These are phyloP conservation scores for Trypoxylus dichotomus DNA, from an alignment of 1,140 invertebrate genomes.

Conservation along the genomic window DNA sequence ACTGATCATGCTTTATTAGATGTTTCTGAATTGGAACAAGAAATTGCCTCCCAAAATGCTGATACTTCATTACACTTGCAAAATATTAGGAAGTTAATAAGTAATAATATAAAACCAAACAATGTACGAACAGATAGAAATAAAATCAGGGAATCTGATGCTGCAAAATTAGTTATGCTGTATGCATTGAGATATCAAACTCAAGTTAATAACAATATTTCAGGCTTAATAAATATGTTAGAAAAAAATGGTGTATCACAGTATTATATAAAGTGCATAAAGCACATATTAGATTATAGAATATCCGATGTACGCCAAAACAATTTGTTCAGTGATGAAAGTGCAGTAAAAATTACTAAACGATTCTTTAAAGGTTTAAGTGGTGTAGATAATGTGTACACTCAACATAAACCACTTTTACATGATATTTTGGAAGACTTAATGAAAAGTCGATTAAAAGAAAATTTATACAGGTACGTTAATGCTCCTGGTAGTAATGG, in stretches of 20 bases:
- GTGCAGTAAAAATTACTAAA: conserved; percentile 88
- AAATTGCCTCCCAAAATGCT: conserved; percentile 87
- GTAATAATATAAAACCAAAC: conserved; percentile 35
- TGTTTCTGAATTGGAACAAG: conserved; percentile 96
- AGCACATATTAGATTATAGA: conserved; percentile 77
- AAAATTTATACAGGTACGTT: conserved; percentile 80
- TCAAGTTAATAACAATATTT: conserved; percentile 83
- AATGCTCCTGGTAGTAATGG: conserved; percentile 60
- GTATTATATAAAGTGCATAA: conserved; percentile 64
- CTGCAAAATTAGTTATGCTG: conserved; percentile 84
- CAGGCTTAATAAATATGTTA: conserved; percentile 71
- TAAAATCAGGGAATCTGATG: conserved; percentile 77
- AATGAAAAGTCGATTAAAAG: conserved; percentile 82
- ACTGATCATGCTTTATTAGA: conserved; percentile 79
- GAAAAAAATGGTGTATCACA: conserved; percentile 68
- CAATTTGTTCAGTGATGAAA: conserved; percentile 83
- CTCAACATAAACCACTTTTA: conserved; percentile 88
- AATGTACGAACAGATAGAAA: conserved; percentile 30
- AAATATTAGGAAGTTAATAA: conserved; percentile 49
- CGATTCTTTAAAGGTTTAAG: conserved; percentile 88
- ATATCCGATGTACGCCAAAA: conserved; percentile 74
- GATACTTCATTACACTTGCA: conserved; percentile 81
- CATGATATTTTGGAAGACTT: conserved; percentile 86
- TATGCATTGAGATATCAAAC: conserved; percentile 93
- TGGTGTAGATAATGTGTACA: conserved; percentile 97